Conservation (phyloP, 2,797 vertebrate species). For the Eremophila alpestris region DNA sequence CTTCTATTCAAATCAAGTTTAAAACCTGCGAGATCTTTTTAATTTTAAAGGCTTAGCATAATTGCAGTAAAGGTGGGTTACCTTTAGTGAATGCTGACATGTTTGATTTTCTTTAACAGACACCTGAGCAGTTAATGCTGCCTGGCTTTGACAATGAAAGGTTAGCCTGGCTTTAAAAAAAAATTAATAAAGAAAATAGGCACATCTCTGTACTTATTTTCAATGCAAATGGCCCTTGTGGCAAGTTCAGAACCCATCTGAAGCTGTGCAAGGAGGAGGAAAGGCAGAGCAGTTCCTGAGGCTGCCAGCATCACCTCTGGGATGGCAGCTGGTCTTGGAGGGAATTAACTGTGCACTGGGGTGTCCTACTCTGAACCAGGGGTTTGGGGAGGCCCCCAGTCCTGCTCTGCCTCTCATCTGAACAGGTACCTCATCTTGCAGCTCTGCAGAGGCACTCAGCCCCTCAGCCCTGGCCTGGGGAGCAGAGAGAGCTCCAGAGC, state of each 20-base stretch:
- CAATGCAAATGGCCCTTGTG: background rate
- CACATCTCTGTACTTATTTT: background rate
- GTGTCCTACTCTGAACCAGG: background rate
- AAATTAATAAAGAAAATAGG: background rate
- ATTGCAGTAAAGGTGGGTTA: background rate
- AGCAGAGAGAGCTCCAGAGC: background rate
- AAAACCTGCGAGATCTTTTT: background rate
- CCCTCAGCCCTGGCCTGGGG: rapidly evolving
- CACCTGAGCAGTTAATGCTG: background rate
- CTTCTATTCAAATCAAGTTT: background rate
- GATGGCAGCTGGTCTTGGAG: background rate
- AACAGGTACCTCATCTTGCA: background rate
- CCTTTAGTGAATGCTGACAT: background rate
- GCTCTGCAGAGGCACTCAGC: background rate
- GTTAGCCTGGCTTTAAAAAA: background rate
- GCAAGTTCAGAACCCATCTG: background rate
- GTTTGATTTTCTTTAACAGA: background rate
- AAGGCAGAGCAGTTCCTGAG: background rate
- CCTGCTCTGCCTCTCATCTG: background rate
- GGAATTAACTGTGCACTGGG: background rate
- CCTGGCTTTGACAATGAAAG: background rate
- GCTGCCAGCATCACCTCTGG: background rate
- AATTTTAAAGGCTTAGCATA: background rate
- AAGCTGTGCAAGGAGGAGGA: background rate
- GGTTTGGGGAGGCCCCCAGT: background rate